Evolutionary conservation across 2,113 vertebrate genomes (phyloP).

Genomic region (Gambusia holbrooki): DNA sequence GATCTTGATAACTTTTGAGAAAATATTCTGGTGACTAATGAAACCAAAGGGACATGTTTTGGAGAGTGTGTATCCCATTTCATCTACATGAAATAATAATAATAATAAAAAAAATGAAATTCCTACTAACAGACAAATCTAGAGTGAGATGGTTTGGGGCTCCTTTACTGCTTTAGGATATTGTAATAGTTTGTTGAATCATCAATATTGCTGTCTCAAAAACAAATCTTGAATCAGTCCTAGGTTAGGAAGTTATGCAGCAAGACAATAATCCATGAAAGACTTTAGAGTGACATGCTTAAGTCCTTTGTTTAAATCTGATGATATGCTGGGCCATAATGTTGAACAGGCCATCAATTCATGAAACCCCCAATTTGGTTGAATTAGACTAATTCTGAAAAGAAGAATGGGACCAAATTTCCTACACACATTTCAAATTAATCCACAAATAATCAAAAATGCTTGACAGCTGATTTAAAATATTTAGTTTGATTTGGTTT

Average conservation of each 20-base stretch:
- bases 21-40: too few species aligned
- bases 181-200: not conserved
- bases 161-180: not conserved
- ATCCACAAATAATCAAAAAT: not conserved
- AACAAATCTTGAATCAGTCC: not conserved
- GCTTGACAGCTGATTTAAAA: not conserved
- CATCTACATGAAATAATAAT: too few species aligned
- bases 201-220: too few species aligned
- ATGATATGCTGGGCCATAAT: not conserved
- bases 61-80: not conserved
- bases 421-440: too few species aligned
- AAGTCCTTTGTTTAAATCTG: too few species aligned
- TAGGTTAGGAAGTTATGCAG: too few species aligned
- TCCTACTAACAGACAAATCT: not conserved
- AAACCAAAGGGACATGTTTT: not conserved
- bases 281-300: too few species aligned
- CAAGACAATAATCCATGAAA: too few species aligned
- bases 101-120: too few species aligned
- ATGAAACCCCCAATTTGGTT: not conserved
- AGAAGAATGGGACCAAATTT: too few species aligned
- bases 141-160: not conserved
- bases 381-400: too few species aligned
- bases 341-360: not conserved
- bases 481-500: not conserved
- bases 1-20: too few species aligned